Evolutionary conservation across 2,888 invertebrate species (phyloP), one percentile per base, ranked within the genome.

Genomic region (Lithophane leautieri): DNA sequence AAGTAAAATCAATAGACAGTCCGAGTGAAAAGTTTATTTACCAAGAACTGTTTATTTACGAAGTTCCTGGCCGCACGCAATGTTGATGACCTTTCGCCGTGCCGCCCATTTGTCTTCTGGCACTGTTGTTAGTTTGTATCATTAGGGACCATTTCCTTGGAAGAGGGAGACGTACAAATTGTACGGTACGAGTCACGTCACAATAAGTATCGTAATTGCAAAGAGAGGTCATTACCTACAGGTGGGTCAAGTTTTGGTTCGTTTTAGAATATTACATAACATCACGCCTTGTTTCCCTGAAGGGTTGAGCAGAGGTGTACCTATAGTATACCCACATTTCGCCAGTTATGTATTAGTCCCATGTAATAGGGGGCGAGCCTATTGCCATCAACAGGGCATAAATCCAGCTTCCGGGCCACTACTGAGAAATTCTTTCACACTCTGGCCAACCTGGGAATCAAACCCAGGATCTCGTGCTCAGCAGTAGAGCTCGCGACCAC

Each of bases 21-120:
- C 83, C 81, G 71, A 82, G 76, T 76, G 76, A 85, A 88, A 84
- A 89, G 86, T 90, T 89, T 89, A 85, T 88, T 83, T 83, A 85
- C 82, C 70, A 77, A 86, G 84, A 85, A 88, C 84, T 89, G 87
- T 90, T 89, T 89, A 85, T 88, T 83, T 83, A 85, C 82, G 71
- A 77, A 86, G 84, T 83, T 68, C 80, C 70, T 69, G 72, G 60
- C 70, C 79, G 74, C 90, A 90, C 88, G 89, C 90, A 81, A 90
- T 83, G 86, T 84, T 87, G 85, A 85, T 79, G 87, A 89, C 84
- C 88, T 85, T 88, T 83, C 56, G 63, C 67, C 63, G 62, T 50
- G 65, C 62, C 76, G 50, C 66, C 75, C 70, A 82, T 84, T 82
- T 82, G 80, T 83, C 76, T 77, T 82, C 44, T 72, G 58, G 73